Evolutionary conservation across 2,797 vertebrate species (phyloP).

Genomic region (Epinephelus coioides): DNA sequence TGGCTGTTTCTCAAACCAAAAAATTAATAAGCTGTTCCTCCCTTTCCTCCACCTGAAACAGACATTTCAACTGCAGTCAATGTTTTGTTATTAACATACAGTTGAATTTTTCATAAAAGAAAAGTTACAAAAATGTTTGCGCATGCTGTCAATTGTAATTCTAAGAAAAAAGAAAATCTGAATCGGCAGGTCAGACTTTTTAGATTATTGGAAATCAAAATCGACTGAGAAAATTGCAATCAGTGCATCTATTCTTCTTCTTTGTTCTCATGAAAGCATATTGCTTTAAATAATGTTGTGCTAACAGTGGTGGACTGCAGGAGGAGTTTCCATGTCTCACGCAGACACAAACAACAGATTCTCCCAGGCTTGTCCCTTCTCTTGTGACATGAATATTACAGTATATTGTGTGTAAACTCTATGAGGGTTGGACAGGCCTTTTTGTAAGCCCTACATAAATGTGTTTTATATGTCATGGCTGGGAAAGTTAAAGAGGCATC

Average conservation of each 20-base stretch:
- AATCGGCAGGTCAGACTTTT: too few species aligned
- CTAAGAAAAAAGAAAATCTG: too few species aligned
- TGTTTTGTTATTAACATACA: too few species aligned
- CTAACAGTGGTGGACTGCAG: not conserved
- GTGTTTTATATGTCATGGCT: not conserved
- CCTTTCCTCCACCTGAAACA: too few species aligned
- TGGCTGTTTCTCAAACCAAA: too few species aligned
- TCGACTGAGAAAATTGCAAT: not conserved
- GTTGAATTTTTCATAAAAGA: too few species aligned
- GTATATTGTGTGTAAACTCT: not conserved
- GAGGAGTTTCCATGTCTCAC: not conserved
- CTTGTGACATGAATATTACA: conserved; percentile 14
- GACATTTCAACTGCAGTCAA: too few species aligned
- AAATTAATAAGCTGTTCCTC: too few species aligned
- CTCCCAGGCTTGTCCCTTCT: not conserved
- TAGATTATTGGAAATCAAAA: too few species aligned
- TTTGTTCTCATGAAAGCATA: conserved; percentile 18
- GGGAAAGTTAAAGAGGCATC: not conserved
- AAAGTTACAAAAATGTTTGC: too few species aligned
- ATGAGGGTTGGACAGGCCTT: conserved; percentile 6
- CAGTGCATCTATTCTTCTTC: too few species aligned
- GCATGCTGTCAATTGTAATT: too few species aligned
- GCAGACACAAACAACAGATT: not conserved
- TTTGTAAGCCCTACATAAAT: not conserved
- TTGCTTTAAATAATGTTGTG: conserved; percentile 1